Base-by-base conservation (phyloP, 2,888 invertebrate species). In the Mythimna ferrago region DNA sequence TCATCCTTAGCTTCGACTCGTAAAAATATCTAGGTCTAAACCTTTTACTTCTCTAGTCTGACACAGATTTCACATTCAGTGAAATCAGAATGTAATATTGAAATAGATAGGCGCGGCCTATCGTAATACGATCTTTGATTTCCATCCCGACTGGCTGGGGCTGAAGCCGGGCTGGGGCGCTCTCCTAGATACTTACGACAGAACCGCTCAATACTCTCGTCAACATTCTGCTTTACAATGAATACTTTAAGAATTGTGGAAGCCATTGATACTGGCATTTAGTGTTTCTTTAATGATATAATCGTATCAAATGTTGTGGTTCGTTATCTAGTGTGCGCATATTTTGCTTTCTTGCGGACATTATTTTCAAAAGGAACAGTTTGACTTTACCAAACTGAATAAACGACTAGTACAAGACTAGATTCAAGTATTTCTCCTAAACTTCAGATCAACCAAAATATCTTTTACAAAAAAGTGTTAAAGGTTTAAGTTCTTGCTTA, bases 111-210 rank as follows among this genome's bases (percentile, higher is more conserved):
- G 62, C 48, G 26, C 11, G n/a, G 53, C 58, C 72, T 82, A 79
- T 82, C 79, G 66, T 82, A 79, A 79, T 82, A 78, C 82, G 71
- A 79, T 79, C 79, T 82, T 71, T 71, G 78, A 71, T 82, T 78
- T 71, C 71, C 77, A 70, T 71, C 71, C 63, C 53, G 21, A 26
- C 62, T 54, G n/a, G 53, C 21, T 51, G 11, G 63, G 44, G 44
- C 11, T 67, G 11, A 51, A 65, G 32, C 10, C 66, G 9, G 54
- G 57, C 54, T 41, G 77, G 0, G 57, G 35, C 11, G 16, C 48
- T 41, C 51, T 76, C 11, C 76, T 56, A 56, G 11, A 48, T 41
- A 65, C 81, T 32, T 64, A 76, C 44, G 56, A 68, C 10, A 67
- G 32, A 66, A 78, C 14, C 53, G 14, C 53, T 71, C 53, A 56